Base-by-base conservation (phyloP, 1,140 invertebrate genomes). In the Camponotus vicinus region DNA sequence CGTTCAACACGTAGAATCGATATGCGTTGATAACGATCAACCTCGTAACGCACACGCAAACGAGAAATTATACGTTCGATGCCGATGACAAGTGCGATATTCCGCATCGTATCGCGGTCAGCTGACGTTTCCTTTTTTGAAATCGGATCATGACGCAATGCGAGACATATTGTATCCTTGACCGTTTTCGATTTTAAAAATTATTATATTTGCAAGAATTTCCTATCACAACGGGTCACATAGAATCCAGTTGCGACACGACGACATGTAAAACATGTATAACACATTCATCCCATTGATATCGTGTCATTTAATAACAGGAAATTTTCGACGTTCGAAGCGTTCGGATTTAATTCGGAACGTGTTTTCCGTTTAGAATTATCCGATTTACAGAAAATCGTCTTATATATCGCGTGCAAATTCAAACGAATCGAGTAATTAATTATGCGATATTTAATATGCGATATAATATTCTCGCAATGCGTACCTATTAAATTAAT, bases 1-100 rank as follows among this genome's bases (percentile, higher is more conserved):
- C 82, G 64, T 34, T 40, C 37, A 18, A 21, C 55, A 34, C 13
- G n/a, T 63, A 52, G 55, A 75, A 69, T 79, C 79, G 49, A 78
- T 84, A 71, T 3, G 8, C 7, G 3, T 18, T 52, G 42, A 61
- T 67, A 75, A 45, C 55, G 52, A 88, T 76, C 37, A 55, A 57
- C 49, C 34, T 73, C 40, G n/a, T 75, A 45, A 66, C 52, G 42
- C 32, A 85, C 73, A 82, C 69, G 76, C 55, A 40, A 85, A 66
- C 73, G 21, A 21, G 34, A 66, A 85, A 85, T 78, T 78, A 27
- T 55, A 66, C 73, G 55, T 59, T 83, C 27, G 71, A 73, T 73
- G 32, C 15, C 59, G 71, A 49, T 61, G 55, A 61, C 61, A 63
- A 83, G 61, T 49, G 69, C 55, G 37, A 75, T 45, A 83, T 49